These are phyloP conservation scores for Perca flavescens DNA, from an alignment of 2,113 vertebrate genomes.

Conservation along the genomic window DNA sequence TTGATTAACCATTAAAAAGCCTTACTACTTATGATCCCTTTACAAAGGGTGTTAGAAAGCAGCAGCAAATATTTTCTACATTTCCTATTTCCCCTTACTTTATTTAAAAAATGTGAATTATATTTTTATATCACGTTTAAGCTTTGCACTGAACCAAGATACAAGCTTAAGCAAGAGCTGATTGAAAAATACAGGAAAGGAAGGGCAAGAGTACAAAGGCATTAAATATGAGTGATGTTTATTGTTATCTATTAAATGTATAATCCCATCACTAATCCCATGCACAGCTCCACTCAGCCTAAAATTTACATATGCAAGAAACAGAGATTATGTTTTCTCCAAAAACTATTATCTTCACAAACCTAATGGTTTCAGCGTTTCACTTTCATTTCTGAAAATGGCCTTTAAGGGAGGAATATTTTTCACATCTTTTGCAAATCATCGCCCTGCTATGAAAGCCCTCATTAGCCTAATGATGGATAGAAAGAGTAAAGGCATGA, in stretches of 20 bases:
- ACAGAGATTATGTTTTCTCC: neutral
- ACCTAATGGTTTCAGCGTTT: neutral
- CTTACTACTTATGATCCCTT: neutral
- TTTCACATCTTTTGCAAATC: slow-evolving; percentile 11
- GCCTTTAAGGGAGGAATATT: slow-evolving; percentile 9
- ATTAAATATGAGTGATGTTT: neutral
- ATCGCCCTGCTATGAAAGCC: slow-evolving; percentile 7
- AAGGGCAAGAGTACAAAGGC: neutral
- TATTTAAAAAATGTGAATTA: too few species aligned
- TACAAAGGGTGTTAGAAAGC: neutral
- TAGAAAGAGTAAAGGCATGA: slow-evolving; percentile 1
- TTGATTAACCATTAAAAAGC: neutral
- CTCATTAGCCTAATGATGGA: slow-evolving; percentile 50
- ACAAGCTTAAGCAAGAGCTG: neutral
- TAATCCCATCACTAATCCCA: too few species aligned
- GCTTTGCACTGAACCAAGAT: neutral
- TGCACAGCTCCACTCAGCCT: neutral
- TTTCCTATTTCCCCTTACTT: too few species aligned
- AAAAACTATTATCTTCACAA: neutral
- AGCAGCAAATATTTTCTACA: too few species aligned
- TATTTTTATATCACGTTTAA: neutral
- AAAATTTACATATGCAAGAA: neutral
- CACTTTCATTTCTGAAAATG: slow-evolving; percentile 1
- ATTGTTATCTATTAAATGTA: too few species aligned
- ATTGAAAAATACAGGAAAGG: neutral